phyloP scores from a whole-genome alignment of 2,888 invertebrate genomes.

The Oscheius sp. region DNA sequence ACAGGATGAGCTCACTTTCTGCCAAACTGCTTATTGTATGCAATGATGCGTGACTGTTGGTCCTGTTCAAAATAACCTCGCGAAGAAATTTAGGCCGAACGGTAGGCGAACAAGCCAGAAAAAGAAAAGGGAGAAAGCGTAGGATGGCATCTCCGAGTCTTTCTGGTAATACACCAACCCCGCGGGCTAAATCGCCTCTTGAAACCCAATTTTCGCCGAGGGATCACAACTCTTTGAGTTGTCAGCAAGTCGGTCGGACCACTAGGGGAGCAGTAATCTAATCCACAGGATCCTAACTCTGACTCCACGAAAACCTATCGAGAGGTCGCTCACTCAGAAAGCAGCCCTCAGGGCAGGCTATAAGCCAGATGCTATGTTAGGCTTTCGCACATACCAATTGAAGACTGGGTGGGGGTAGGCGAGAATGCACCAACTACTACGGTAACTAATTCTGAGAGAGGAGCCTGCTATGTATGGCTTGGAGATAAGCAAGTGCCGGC shows the following conservation, averaged over 20 bases:
- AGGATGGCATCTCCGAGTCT: conserved; percentile 24
- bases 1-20: too few species aligned
- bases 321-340: conserved; percentile 31
- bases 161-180: conserved; percentile 35
- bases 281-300: conserved; percentile 22
- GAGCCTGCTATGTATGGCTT: conserved; percentile 13
- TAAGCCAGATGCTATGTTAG: conserved; percentile 3
- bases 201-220: conserved; percentile 60
- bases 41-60: too few species aligned
- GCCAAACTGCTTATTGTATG: too few species aligned
- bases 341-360: conserved; percentile 22
- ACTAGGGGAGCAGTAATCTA: conserved; percentile 36
- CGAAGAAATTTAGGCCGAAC: too few species aligned
- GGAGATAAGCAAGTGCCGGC: conserved; percentile 38
- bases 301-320: conserved; percentile 35
- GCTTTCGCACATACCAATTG: conserved; percentile 32
- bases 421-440: background rate
- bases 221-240: conserved; percentile 43
- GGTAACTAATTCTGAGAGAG: conserved; percentile 5
- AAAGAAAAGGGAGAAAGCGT: background rate
- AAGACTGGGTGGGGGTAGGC: background rate
- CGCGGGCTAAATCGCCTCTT: conserved; percentile 49
- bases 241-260: conserved; percentile 33
- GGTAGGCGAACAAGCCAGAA: too few species aligned
- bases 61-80: too few species aligned